A percentile compares a stretch with the other conserved stretches of the same genome.
phyloP scores from a whole-genome alignment of 2,888 invertebrate genomes.

The Agrotis puta region DNA sequence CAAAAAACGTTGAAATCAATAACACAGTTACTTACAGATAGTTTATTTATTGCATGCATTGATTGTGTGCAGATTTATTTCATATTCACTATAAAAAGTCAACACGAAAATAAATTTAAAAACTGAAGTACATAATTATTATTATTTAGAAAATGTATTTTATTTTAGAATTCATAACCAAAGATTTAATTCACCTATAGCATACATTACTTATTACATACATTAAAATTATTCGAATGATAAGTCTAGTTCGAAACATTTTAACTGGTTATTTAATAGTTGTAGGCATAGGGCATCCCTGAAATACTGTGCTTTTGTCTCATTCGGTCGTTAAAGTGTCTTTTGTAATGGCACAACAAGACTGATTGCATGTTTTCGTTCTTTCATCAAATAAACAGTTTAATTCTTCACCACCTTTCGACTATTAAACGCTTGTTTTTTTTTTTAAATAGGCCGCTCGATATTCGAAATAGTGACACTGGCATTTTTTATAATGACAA shows the following conservation, averaged over 20 bases:
- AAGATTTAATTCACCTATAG: not conserved
- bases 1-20: not conserved
- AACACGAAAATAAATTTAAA: not conserved
- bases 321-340: conserved; percentile 59
- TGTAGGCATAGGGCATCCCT: conserved; percentile 51
- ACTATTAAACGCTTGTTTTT: conserved; percentile 21
- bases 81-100: not conserved
- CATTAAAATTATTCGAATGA: conserved; percentile 54
- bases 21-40: not conserved
- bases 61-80: no score
- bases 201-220: no score
- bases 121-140: no score
- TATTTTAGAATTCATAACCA: not conserved
- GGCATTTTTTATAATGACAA: conserved; percentile 10
- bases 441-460: conserved; percentile 27
- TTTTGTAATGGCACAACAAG: conserved; percentile 47
- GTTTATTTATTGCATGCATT: no score
- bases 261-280: conserved; percentile 69
- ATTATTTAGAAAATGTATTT: no score
- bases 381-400: conserved; percentile 60
- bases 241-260: conserved; percentile 69
- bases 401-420: conserved; percentile 25
- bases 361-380: conserved; percentile 49
- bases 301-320: conserved; percentile 55
- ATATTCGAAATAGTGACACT: conserved; percentile 22